Percentiles rank a stretch among this genome's conserved stretches.
Conservation (phyloP, 2,113 vertebrate species). For the Delphinapterus leucas region DNA sequence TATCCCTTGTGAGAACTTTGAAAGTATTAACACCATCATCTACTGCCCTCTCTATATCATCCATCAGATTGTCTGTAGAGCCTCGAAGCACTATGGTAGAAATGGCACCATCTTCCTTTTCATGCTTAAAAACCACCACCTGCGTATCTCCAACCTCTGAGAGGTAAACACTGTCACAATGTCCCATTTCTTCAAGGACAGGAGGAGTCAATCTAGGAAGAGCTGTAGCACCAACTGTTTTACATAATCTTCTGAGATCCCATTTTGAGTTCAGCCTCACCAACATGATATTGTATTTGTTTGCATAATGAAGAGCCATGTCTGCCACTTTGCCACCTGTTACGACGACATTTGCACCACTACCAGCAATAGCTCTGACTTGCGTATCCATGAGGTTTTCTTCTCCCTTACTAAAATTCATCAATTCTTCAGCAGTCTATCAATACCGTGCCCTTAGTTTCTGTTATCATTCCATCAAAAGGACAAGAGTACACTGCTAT, state of each 20-base stretch:
- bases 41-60: conserved; percentile 95
- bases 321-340: conserved; percentile 99
- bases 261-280: conserved; percentile 97
- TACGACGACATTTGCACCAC: conserved; percentile 93
- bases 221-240: conserved; percentile 94
- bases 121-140: conserved; percentile 98
- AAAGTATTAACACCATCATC: conserved; percentile 98
- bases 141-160: conserved; percentile 97
- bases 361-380: conserved; percentile 92
- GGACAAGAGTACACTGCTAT: conserved; percentile 97
- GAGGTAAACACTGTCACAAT: conserved; percentile 91
- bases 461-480: conserved; percentile 96
- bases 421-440: conserved; percentile 93
- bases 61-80: conserved; percentile 98
- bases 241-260: conserved; percentile 97
- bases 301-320: conserved; percentile 98
- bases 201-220: conserved; percentile 93
- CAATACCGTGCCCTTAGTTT: conserved; percentile 95
- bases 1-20: conserved; percentile 96
- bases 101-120: conserved; percentile 95
- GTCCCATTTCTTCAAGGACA: conserved; percentile 95
- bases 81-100: conserved; percentile 95
- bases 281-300: conserved; percentile 97
- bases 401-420: conserved; percentile 97
- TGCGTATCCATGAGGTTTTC: conserved; percentile 96